These are phyloP conservation scores for Himalopsyche anomala DNA, from an alignment of 2,888 invertebrate genomes.

Conservation along the genomic window DNA sequence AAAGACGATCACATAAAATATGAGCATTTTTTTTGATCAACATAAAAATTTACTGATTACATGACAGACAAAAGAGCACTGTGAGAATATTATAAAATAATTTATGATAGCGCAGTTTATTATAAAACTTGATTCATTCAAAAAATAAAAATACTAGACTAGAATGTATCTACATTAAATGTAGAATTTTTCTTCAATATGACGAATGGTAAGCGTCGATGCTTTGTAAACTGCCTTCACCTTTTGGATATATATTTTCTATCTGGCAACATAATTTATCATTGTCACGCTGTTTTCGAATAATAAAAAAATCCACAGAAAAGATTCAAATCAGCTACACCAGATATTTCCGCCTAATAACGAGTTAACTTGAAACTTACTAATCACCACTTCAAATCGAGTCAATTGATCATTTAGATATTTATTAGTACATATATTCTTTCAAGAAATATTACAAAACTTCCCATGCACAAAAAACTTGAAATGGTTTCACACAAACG, in stretches of 20 bases:
- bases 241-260: slow-evolving; percentile 5
- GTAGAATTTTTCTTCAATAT: neutral
- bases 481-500: too few species aligned
- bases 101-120: too few species aligned
- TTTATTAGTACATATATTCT: neutral
- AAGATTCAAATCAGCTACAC: slow-evolving; percentile 4
- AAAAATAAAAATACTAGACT: too few species aligned
- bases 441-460: too few species aligned
- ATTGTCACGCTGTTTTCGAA: slow-evolving; percentile 18
- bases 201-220: slow-evolving; percentile 1
- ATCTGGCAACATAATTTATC: neutral
- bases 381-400: slow-evolving; percentile 4
- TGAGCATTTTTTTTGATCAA: too few species aligned
- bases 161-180: too few species aligned
- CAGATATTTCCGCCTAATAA: slow-evolving; percentile 18
- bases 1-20: too few species aligned
- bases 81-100: too few species aligned
- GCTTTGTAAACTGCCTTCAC: neutral
- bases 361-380: neutral
- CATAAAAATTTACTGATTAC: too few species aligned
- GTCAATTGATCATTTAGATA: neutral
- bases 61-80: too few species aligned
- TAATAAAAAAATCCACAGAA: slow-evolving; percentile 6
- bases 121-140: too few species aligned
- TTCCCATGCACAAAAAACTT: too few species aligned